Percentiles rank a stretch among this genome's conserved stretches.
phyloP scores from a whole-genome alignment of 2,797 vertebrate species.

The Neosalanx taihuensis region DNA sequence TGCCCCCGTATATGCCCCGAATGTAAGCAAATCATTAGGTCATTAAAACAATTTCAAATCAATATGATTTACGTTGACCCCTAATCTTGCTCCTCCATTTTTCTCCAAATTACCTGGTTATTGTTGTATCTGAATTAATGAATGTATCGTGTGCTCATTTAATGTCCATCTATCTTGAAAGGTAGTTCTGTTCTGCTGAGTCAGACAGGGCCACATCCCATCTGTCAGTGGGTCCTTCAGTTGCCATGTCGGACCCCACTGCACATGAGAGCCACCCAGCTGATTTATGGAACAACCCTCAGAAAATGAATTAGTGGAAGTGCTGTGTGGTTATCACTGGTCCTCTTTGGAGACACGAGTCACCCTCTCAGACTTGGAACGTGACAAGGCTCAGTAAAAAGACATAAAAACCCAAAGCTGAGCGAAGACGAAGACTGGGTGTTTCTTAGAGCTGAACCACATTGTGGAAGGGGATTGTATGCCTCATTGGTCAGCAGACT shows the following conservation, averaged over 20 bases:
- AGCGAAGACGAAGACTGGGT: slow-evolving; percentile 49
- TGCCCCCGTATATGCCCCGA: neutral
- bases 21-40: no score
- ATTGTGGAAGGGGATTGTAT: slow-evolving; percentile 15
- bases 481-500: neutral
- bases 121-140: neutral
- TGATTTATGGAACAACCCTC: slow-evolving; percentile 59
- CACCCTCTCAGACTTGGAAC: slow-evolving; percentile 34
- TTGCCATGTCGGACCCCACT: slow-evolving; percentile 43
- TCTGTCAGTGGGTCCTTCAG: slow-evolving; percentile 61
- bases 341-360: slow-evolving; percentile 41
- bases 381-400: slow-evolving; percentile 23
- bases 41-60: no score
- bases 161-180: slow-evolving; percentile 23
- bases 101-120: neutral
- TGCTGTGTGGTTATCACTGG: slow-evolving; percentile 33
- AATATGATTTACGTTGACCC: no score
- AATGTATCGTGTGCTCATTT: slow-evolving; percentile 3
- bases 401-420: slow-evolving; percentile 42
- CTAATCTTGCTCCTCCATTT: neutral
- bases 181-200: slow-evolving; percentile 47
- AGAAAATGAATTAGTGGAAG: slow-evolving; percentile 50
- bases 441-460: slow-evolving; percentile 44
- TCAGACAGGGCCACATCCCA: slow-evolving; percentile 27
- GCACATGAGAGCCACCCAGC: slow-evolving; percentile 23